Evolutionary conservation across 2,888 invertebrate species (phyloP).

Genomic region (Cheilosia urbana): DNA sequence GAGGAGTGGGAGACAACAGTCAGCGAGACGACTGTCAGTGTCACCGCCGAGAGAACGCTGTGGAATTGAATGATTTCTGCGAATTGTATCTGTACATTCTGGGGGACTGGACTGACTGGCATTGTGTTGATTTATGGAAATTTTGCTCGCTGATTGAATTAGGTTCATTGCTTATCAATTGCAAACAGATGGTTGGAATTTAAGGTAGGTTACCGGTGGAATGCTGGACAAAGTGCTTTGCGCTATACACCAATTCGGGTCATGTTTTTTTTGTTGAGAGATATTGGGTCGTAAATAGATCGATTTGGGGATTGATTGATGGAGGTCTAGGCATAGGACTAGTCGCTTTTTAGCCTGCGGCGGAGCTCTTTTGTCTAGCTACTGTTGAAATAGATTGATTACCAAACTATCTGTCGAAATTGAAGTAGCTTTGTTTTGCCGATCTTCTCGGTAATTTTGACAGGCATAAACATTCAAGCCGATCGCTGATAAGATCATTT

Average conservation of each 20-base stretch:
- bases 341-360: too few species aligned
- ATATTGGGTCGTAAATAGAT: neutral
- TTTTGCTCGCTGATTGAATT: slow-evolving; percentile 60
- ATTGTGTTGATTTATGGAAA: slow-evolving; percentile 48
- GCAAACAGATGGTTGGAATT: slow-evolving; percentile 32
- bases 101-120: neutral
- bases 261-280: neutral
- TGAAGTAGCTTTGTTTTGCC: too few species aligned
- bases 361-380: too few species aligned
- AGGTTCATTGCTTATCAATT: slow-evolving; percentile 61
- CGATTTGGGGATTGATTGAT: neutral
- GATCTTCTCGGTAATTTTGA: too few species aligned
- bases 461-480: too few species aligned
- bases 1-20: slow-evolving; percentile 59
- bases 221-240: neutral
- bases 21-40: slow-evolving; percentile 52
- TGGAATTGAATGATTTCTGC: slow-evolving; percentile 40
- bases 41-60: slow-evolving; percentile 30
- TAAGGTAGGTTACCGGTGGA: neutral
- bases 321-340: neutral
- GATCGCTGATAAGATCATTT: too few species aligned
- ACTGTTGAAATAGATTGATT: too few species aligned
- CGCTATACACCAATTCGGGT: neutral
- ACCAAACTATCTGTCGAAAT: too few species aligned
- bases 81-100: slow-evolving; percentile 1